Conservation (phyloP, 2,888 invertebrate species). For the Oscheius sp. region DNA sequence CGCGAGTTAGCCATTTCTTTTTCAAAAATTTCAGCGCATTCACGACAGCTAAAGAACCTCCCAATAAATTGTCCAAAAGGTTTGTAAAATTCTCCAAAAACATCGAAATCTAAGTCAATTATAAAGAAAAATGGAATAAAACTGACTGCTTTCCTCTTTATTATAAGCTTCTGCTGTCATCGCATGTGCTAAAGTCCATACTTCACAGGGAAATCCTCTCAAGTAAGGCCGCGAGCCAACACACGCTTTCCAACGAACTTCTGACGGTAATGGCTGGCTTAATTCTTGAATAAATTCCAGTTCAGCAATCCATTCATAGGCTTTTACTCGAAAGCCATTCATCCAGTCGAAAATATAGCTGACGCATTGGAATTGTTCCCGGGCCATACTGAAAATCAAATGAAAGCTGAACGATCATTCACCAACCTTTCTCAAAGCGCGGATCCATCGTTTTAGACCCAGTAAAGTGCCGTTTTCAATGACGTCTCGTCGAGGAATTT, state of each 20-base stretch:
- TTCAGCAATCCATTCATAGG: conserved; percentile 71
- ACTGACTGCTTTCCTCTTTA: conserved; percentile 68
- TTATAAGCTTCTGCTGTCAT: conserved; percentile 82
- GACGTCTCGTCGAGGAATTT: conserved; percentile 80
- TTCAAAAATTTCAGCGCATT: conserved; percentile 88
- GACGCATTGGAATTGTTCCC: conserved; percentile 78
- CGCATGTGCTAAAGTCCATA: conserved; percentile 93
- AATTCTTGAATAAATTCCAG: conserved; percentile 69
- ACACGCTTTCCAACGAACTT: conserved; percentile 80
- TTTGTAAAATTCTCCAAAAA: conserved; percentile 79
- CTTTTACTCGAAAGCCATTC: conserved; percentile 73
- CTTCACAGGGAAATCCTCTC: conserved; percentile 86
- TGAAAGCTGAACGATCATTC: no score
- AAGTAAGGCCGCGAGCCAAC: conserved; percentile 80
- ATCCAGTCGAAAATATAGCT: conserved; percentile 77
- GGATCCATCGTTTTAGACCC: conserved; percentile 81
- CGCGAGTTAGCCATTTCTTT: no score
- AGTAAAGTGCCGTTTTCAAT: conserved; percentile 80
- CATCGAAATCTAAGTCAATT: conserved; percentile 64
- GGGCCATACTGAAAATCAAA: no score
- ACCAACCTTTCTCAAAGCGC: conserved; percentile 78
- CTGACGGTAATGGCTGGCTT: conserved; percentile 65
- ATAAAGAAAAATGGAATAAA: neutral
- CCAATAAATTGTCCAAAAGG: conserved; percentile 88
- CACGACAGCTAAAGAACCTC: conserved; percentile 90